phyloP scores from a whole-genome alignment of 1,140 invertebrate species.

The Oryctes rhinoceros region DNA sequence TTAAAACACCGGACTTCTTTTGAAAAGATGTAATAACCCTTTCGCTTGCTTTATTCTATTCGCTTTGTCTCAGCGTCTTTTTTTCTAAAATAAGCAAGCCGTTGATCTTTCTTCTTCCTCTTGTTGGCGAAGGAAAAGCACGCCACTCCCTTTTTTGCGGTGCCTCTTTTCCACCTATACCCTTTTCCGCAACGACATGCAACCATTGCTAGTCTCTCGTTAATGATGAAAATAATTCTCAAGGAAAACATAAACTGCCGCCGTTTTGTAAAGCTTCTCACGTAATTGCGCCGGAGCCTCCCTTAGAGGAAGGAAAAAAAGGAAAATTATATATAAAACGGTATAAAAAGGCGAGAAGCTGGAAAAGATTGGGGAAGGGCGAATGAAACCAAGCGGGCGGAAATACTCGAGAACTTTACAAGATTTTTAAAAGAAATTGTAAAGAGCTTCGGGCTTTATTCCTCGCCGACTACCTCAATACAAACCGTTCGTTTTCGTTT shows the following conservation, averaged over 20 bases:
- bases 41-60: too few relatives aligned
- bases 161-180: neutral
- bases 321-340: constrained; percentile 41
- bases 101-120: too few relatives aligned
- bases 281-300: constrained; percentile 40
- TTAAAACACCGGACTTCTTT: too few relatives aligned
- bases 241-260: constrained; percentile 41
- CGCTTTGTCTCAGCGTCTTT: too few relatives aligned
- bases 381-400: constrained; percentile 46
- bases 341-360: constrained; percentile 46
- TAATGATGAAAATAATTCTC: constrained; percentile 24
- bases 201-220: neutral
- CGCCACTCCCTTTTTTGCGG: too few relatives aligned
- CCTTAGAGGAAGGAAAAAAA: too few relatives aligned
- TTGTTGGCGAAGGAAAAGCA: too few relatives aligned
- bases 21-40: too few relatives aligned
- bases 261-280: constrained; percentile 39
- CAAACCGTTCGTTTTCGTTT: constrained; percentile 3
- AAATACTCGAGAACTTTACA: constrained; percentile 45
- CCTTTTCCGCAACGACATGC: neutral
- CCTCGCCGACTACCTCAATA: constrained; percentile 9
- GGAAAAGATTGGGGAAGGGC: constrained; percentile 44
- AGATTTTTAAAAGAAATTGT: constrained; percentile 46
- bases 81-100: too few relatives aligned
- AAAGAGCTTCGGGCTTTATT: constrained; percentile 38